Evolutionary conservation across 2,888 invertebrate species (phyloP).

Genomic region (Deilephila porcellus): DNA sequence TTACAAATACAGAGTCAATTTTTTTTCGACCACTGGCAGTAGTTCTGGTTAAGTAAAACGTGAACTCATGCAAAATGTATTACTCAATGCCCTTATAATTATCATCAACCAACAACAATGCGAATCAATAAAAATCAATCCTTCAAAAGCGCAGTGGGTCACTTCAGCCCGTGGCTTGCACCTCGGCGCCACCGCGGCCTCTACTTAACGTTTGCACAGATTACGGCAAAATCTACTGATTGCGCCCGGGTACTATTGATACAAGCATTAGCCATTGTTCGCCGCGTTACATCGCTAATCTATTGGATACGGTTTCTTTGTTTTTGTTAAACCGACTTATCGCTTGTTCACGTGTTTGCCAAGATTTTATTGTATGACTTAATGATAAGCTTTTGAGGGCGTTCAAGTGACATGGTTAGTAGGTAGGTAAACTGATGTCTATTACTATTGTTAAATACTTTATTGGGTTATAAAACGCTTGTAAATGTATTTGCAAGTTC

Average conservation of each 20-base stretch:
- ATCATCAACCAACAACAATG: neutral
- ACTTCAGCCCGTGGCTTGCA: constrained; percentile 40
- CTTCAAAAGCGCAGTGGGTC: too few relatives aligned
- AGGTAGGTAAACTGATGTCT: neutral
- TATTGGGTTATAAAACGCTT: neutral
- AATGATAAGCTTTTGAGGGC: constrained; percentile 5
- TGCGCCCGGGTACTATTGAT: constrained; percentile 66
- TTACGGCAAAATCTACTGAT: constrained; percentile 74
- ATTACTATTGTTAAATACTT: neutral
- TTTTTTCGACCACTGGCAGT: too few relatives aligned
- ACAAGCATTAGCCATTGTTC: constrained; percentile 55
- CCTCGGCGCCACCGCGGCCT: constrained; percentile 46
- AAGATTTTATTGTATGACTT: constrained; percentile 1
- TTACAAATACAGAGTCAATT: too few relatives aligned
- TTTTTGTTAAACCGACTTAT: constrained; percentile 57
- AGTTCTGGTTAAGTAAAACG: too few relatives aligned
- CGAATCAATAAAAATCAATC: neutral
- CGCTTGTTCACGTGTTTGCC: constrained; percentile 5
- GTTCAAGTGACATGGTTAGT: constrained; percentile 6
- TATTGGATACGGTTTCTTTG: constrained; percentile 61
- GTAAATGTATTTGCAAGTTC: neutral
- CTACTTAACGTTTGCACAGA: constrained; percentile 68
- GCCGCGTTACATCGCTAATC: constrained; percentile 60
- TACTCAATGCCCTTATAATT: too few relatives aligned
- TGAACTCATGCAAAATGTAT: too few relatives aligned